These are phyloP conservation scores for Polydrusus cervinus DNA, from an alignment of 2,888 invertebrate species.

Conservation along the genomic window DNA sequence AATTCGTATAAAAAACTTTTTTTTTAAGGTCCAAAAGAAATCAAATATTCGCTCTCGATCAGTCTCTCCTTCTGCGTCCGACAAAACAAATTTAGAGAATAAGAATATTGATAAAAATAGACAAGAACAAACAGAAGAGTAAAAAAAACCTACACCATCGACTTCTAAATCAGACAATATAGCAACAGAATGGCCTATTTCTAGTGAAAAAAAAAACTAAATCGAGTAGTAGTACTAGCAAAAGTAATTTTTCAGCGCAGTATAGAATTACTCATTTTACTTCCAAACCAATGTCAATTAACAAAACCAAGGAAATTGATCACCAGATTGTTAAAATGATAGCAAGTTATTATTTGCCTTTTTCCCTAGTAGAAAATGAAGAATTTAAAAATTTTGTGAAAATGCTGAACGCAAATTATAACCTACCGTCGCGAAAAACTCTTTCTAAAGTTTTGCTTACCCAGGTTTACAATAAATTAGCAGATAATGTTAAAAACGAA, in stretches of 20 bases:
- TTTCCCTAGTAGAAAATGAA: constrained; percentile 7
- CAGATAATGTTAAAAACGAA: constrained; percentile 2
- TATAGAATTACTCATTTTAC: background rate
- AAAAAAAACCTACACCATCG: background rate
- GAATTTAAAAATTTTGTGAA: constrained; percentile 19
- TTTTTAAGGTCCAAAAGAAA: background rate
- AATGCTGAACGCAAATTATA: constrained; percentile 13
- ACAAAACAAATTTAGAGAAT: too few species aligned
- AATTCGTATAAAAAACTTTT: background rate
- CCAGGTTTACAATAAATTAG: constrained; percentile 4
- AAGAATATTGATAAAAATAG: too few species aligned
- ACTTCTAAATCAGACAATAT: constrained; percentile 3
- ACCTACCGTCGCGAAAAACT: constrained; percentile 18
- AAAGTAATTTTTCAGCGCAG: background rate
- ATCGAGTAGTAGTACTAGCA: background rate
- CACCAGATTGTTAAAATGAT: constrained; percentile 6
- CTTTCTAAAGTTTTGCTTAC: constrained; percentile 5
- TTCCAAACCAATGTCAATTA: background rate
- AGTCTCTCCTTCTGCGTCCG: background rate
- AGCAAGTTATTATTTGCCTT: constrained; percentile 1
- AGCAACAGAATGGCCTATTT: background rate
- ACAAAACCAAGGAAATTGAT: background rate
- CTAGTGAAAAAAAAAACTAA: background rate
- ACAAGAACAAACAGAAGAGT: too few species aligned
- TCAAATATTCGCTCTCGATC: background rate